Evolutionary conservation across 2,888 invertebrate genomes (phyloP), one percentile per base, ranked within the genome.

Genomic region (Girardia tigrina): DNA sequence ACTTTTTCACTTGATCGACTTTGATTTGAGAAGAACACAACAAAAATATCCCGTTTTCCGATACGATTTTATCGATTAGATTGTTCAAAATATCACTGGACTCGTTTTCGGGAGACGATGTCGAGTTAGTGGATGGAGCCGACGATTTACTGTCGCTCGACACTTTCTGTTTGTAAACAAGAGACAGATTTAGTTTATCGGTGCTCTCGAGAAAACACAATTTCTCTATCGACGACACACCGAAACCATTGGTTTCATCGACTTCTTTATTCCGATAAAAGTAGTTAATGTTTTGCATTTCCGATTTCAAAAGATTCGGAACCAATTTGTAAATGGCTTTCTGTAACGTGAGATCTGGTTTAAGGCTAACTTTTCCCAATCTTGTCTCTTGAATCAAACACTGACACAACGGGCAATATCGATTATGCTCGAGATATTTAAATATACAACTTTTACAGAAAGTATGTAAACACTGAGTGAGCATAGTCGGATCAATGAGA

Each of bases 361-460:
- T 28, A n/a, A 71, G 20, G 27, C 28, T 28, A n/a, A 56, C 56
- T 26, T 71, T 26, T 4, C 71, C 71, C 8, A 36, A 12, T 12
- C 73, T 27, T 6, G 36, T 73, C 20, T 73, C 73, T 42, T 73
- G 73, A 29, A 73, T 29, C n/a, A 42, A 29, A 42, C 29, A 42
- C 23, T 73, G 73, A 70, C 73, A 73, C 20, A 73, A 42, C 16
- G 73, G 73, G 70, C 73, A 73, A 27, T 27, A 27, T 8, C 42
- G 29, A 26, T 29, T 29, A n/a, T 71, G 71, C 26, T 71, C 28
- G 14, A 73, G 23, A 29, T 73, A 42, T 16, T 36, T 29, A 26
- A 73, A 29, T 20, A 73, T 29, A 36, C 73, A 73, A 20, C 73
- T 73, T 29, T 29, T 27, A 70, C 73, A 73, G 20, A 73, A 73